Percentiles rank a stretch among this genome's conserved stretches.
Evolutionary conservation across 2,888 invertebrate genomes (phyloP).

Genomic region (Aphodius granarius): DNA sequence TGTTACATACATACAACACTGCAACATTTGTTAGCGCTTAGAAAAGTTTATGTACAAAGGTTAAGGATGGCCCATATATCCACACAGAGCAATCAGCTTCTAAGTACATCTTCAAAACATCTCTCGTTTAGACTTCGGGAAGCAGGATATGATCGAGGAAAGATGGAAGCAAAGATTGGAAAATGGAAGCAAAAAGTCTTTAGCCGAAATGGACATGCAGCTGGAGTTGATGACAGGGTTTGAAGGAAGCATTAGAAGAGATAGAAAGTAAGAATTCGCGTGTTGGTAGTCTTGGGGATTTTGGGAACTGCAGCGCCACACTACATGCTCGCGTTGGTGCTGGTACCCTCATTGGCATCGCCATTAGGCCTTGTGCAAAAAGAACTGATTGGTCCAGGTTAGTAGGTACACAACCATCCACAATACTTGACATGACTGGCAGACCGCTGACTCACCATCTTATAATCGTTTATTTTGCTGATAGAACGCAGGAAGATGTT

Average conservation of each 20-base stretch:
- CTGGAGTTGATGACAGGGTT: constrained; percentile 30
- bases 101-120: neutral
- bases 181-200: neutral
- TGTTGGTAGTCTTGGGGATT: constrained; percentile 35
- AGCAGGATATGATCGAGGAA: too few species aligned
- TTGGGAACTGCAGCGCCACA: constrained; percentile 44
- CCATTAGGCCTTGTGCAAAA: constrained; percentile 48
- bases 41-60: neutral
- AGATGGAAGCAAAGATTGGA: neutral
- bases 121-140: neutral
- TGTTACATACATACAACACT: neutral
- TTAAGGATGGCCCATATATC: neutral
- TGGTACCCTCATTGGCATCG: constrained; percentile 54
- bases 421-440: constrained; percentile 55
- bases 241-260: constrained; percentile 18
- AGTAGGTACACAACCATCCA: constrained; percentile 43
- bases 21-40: neutral
- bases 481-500: constrained; percentile 97
- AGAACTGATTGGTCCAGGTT: constrained; percentile 44
- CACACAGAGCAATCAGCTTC: neutral
- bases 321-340: constrained; percentile 52
- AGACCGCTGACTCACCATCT: constrained; percentile 86
- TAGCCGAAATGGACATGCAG: constrained; percentile 4
- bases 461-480: constrained; percentile 98
- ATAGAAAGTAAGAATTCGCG: constrained; percentile 36